Conservation (phyloP, 1,140 invertebrate species). For the Aricia agestis region DNA sequence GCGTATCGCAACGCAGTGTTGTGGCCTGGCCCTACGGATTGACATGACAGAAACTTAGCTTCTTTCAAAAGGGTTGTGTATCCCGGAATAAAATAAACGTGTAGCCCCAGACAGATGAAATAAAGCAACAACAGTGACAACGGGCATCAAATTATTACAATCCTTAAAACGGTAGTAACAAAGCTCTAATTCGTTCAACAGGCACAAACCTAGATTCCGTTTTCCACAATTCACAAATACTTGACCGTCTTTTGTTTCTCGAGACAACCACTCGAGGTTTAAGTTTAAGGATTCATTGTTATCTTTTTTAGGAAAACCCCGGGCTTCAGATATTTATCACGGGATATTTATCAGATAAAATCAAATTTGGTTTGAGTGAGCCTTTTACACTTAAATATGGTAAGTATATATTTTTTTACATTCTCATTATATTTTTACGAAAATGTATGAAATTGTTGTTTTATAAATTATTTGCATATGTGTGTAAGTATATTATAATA, state of each 20-base stretch:
- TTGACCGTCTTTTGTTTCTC: constrained; percentile 13
- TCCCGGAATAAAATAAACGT: too few species aligned
- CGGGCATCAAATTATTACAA: neutral
- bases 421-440: too few species aligned
- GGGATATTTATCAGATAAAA: neutral
- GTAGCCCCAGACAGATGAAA: too few species aligned
- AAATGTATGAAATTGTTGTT: too few species aligned
- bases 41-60: too few species aligned
- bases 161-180: neutral
- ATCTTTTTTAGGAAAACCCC: constrained; percentile 1
- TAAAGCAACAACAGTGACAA: too few species aligned
- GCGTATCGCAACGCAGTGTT: too few species aligned
- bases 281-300: constrained; percentile 8
- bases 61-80: too few species aligned
- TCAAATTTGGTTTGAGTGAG: neutral
- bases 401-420: too few species aligned
- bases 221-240: constrained; percentile 4
- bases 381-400: neutral
- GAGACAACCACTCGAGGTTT: constrained; percentile 10
- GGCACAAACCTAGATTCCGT: constrained; percentile 3
- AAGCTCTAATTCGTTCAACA: neutral
- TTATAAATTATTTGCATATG: too few species aligned
- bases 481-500: too few species aligned
- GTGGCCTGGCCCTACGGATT: too few species aligned
- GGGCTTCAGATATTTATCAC: constrained; percentile 1